Evolutionary conservation across 2,797 vertebrate genomes (phyloP).

Genomic region (Parauchenoglanis punctatus): DNA sequence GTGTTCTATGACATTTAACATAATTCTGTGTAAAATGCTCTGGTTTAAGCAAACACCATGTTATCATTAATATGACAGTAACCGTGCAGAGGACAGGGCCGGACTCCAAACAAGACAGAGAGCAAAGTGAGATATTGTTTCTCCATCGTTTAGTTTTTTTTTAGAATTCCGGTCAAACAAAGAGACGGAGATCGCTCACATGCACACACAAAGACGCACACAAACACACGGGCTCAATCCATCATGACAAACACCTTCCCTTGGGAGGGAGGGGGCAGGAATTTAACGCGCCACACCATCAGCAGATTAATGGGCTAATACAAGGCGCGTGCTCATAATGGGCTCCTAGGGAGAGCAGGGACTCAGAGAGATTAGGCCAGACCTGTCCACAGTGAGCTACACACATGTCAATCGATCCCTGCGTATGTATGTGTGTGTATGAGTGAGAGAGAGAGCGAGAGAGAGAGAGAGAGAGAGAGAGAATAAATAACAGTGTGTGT

Average conservation of each 20-base stretch:
- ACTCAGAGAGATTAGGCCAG: conserved; percentile 54
- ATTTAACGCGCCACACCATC: conserved; percentile 46
- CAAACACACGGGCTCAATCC: conserved; percentile 55
- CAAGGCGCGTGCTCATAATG: conserved; percentile 61
- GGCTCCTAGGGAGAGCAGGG: conserved; percentile 55
- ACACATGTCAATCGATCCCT: conserved; percentile 57
- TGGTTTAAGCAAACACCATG: not conserved
- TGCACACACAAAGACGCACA: conserved; percentile 53
- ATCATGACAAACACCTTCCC: conserved; percentile 50
- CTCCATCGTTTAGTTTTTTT: conserved; percentile 32
- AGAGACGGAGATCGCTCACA: conserved; percentile 43
- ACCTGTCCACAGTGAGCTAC: conserved; percentile 47
- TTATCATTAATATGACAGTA: not conserved
- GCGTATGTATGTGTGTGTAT: conserved; percentile 39
- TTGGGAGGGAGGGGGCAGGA: conserved; percentile 35
- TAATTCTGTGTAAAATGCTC: not conserved
- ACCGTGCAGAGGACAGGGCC: conserved; percentile 34
- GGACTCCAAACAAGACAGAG: conserved; percentile 51
- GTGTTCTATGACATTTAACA: not conserved
- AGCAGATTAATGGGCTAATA: conserved; percentile 62
- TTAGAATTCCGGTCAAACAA: conserved; percentile 44
- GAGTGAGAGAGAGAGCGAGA: not conserved
- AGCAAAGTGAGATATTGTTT: conserved; percentile 30
- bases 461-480: not conserved
- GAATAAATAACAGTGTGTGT: not conserved